Evolutionary conservation across 1,140 invertebrate genomes (phyloP), one percentile per base, ranked within the genome.

Genomic region (Phymastichus coffea): DNA sequence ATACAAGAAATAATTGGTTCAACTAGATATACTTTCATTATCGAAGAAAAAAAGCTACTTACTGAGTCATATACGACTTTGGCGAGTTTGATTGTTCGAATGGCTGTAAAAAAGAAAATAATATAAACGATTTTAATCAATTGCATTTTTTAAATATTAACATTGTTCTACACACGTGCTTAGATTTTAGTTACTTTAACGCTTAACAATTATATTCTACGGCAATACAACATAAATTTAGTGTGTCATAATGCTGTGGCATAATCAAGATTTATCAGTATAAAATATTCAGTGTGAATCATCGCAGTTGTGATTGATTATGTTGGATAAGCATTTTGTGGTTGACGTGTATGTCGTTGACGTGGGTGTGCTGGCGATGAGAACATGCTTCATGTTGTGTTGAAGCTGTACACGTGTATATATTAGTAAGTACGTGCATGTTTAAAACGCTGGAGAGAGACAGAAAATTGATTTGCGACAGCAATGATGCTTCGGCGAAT

Each of bases 21-120:
- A n/a, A n/a, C n/a, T n/a, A n/a, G n/a, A n/a, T n/a, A n/a, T n/a
- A n/a, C n/a, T n/a, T n/a, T 33, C 28, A 33, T 7, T 33, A 33
- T 33, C 28, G 28, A 33, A 7, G 28, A 33, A 12, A 33, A 12
- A 33, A 12, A 33, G 28, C 28, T 66, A 85, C 83, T 83, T 74
- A 89, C 88, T 88, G 86, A 64, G 86, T 85, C 82, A 89, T 88
- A 65, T 88, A 88, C 20, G 87, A 87, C 74, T 86, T 87, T 1
- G 80, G 63, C 30, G 66, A 64, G 61, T 65, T 75, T 12, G 73
- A 72, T 49, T 79, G 79, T 49, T 80, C 75, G 63, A 78, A 80
- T 15, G 73, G 76, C 76, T 78, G 73, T 10, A 80, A 79, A 70
- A 64, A 38, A 63, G 58, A 64, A 20, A 25, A 12, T 47, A 33